Conservation (phyloP, 2,113 vertebrate genomes). For the Empidonax traillii region DNA sequence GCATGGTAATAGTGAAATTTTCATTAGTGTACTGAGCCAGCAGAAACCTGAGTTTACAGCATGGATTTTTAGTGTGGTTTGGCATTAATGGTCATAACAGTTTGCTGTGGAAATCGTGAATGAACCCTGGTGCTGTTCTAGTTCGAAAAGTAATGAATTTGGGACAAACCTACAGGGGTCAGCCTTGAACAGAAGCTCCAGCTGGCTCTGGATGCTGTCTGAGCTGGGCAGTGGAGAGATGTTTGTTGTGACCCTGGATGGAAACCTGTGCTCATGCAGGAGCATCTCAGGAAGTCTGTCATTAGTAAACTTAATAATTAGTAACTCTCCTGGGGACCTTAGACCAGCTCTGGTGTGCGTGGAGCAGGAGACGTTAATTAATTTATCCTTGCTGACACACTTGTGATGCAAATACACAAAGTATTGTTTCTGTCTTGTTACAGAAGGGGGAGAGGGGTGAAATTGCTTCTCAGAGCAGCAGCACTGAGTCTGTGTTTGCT, state of each 20-base stretch:
- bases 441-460: neutral
- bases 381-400: neutral
- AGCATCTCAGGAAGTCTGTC: neutral
- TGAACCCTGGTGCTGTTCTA: neutral
- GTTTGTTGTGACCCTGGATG: neutral
- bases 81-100: neutral
- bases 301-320: neutral
- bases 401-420: neutral
- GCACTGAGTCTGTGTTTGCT: neutral
- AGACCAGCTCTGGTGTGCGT: neutral
- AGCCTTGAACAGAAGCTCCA: conserved; percentile 5
- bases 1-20: neutral
- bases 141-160: neutral
- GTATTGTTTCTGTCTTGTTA: neutral
- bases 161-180: conserved; percentile 8
- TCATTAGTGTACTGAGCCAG: neutral
- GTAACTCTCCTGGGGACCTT: neutral
- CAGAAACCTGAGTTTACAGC: rapidly evolving
- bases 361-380: neutral
- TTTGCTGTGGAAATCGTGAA: neutral
- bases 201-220: neutral
- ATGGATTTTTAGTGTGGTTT: neutral
- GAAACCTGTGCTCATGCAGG: neutral
- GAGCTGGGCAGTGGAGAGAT: neutral
- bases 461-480: neutral